Evolutionary conservation across 2,888 invertebrate species (phyloP).

Genomic region (Drosophila infuscata): DNA sequence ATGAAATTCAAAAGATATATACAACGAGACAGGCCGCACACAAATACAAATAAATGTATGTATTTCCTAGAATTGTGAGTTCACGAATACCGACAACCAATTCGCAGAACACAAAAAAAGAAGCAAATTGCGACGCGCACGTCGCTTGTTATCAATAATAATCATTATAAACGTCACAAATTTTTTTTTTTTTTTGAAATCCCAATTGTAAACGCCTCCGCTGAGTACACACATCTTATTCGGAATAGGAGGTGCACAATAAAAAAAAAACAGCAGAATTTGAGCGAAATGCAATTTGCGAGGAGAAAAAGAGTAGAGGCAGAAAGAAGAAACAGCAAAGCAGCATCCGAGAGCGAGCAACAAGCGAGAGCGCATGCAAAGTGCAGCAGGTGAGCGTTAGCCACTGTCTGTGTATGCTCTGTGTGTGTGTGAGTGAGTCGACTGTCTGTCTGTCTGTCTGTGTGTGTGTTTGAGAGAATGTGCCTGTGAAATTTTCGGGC

Average conservation of each 20-base stretch:
- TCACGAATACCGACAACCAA: slow-evolving; percentile 33
- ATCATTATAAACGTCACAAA: slow-evolving; percentile 39
- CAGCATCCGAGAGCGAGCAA: slow-evolving; percentile 57
- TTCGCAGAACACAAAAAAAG: slow-evolving; percentile 40
- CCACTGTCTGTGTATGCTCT: slow-evolving; percentile 2
- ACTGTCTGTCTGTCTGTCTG: slow-evolving; percentile 17
- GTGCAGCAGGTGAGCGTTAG: slow-evolving; percentile 71
- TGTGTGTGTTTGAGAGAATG: slow-evolving; percentile 46
- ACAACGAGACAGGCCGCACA: slow-evolving; percentile 3
- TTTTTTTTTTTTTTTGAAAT: slow-evolving; percentile 37
- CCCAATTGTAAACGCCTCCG: slow-evolving; percentile 30
- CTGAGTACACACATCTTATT: slow-evolving; percentile 15
- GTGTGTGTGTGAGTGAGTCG: slow-evolving; percentile 16
- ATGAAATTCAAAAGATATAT: slow-evolving; percentile 43
- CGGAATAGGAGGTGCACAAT: slow-evolving; percentile 21
- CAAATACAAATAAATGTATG: background rate
- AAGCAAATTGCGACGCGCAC: slow-evolving; percentile 33
- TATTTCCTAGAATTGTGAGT: slow-evolving; percentile 42
- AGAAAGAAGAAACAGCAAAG: slow-evolving; percentile 26
- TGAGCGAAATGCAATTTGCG: slow-evolving; percentile 42
- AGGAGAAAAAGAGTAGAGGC: slow-evolving; percentile 37
- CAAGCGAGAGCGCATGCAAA: slow-evolving; percentile 70
- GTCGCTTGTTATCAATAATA: slow-evolving; percentile 50
- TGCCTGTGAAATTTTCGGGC: slow-evolving; percentile 56
- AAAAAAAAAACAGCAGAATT: slow-evolving; percentile 38